Percentiles rank a stretch among this genome's conserved stretches.
Evolutionary conservation across 1,140 invertebrate species (phyloP).

Genomic region (Diachasmimorpha longicaudata): DNA sequence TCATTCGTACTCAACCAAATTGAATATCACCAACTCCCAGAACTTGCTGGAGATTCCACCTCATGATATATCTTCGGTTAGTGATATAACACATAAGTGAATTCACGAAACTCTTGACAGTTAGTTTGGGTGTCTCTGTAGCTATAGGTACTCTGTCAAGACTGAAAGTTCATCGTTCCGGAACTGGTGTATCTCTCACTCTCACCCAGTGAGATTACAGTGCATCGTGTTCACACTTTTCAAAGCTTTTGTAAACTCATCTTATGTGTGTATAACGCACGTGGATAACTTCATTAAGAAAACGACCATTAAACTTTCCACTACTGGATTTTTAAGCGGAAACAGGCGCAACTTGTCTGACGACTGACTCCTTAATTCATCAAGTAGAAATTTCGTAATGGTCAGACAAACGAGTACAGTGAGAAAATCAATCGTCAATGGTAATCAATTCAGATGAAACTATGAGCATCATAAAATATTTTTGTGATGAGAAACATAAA

Average conservation of each 20-base stretch:
- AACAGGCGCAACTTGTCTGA: too few species aligned
- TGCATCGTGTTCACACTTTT: neutral
- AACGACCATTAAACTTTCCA: neutral
- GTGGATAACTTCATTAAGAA: neutral
- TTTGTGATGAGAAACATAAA: too few species aligned
- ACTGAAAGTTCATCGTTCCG: neutral
- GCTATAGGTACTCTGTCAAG: neutral
- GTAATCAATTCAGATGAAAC: too few species aligned
- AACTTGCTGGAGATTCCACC: constrained; percentile 27
- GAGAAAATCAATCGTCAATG: neutral
- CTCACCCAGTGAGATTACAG: neutral
- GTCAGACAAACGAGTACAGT: too few species aligned
- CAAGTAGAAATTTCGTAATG: too few species aligned
- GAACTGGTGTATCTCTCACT: neutral
- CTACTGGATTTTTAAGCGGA: too few species aligned
- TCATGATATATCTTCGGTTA: constrained; percentile 38
- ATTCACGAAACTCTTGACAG: constrained; percentile 33
- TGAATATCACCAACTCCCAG: neutral
- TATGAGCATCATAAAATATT: too few species aligned
- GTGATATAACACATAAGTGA: constrained; percentile 37
- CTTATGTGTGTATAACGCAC: neutral
- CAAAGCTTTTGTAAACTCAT: neutral
- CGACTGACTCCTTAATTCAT: too few species aligned
- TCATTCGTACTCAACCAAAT: neutral
- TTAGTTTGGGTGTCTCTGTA: constrained; percentile 25